Percentiles rank a stretch among this genome's conserved stretches.
Evolutionary conservation across 2,888 invertebrate genomes (phyloP).

Genomic region (Salticus scenicus): DNA sequence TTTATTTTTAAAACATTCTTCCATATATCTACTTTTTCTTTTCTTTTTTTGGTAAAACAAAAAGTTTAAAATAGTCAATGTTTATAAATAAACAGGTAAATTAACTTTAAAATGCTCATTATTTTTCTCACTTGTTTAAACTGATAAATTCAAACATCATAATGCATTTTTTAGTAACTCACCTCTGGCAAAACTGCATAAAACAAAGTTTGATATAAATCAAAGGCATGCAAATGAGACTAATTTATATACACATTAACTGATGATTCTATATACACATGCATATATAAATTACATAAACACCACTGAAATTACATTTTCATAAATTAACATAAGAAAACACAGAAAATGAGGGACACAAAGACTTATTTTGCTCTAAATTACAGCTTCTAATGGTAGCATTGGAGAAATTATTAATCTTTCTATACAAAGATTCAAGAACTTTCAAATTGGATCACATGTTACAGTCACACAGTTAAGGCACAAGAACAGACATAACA

Average conservation of each 20-base stretch:
- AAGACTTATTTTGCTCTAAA: slow-evolving; percentile 6
- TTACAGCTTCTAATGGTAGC: background rate
- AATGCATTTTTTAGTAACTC: background rate
- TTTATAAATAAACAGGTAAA: too few relatives aligned
- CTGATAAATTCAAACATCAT: too few relatives aligned
- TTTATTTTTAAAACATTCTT: too few relatives aligned
- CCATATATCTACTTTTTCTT: too few relatives aligned
- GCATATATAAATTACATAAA: slow-evolving; percentile 31
- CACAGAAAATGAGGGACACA: background rate
- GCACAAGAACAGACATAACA: slow-evolving; percentile 66
- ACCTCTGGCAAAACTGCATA: background rate
- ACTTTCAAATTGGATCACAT: slow-evolving; percentile 65
- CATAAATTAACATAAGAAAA: background rate
- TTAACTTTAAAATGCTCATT: too few relatives aligned
- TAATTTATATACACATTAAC: slow-evolving; percentile 49
- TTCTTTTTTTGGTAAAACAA: too few relatives aligned
- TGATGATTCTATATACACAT: slow-evolving; percentile 57
- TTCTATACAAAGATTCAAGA: slow-evolving; percentile 1
- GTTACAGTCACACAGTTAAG: slow-evolving; percentile 69
- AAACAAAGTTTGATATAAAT: background rate
- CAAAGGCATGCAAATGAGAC: background rate
- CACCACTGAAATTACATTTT: slow-evolving; percentile 12
- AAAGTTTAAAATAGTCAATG: too few relatives aligned
- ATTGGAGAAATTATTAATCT: background rate
- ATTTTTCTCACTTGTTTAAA: too few relatives aligned